A percentile compares a stretch with the other conserved stretches of the same genome.
Conservation (phyloP, 2,797 vertebrate species). For the Brachyalestes nurse region DNA sequence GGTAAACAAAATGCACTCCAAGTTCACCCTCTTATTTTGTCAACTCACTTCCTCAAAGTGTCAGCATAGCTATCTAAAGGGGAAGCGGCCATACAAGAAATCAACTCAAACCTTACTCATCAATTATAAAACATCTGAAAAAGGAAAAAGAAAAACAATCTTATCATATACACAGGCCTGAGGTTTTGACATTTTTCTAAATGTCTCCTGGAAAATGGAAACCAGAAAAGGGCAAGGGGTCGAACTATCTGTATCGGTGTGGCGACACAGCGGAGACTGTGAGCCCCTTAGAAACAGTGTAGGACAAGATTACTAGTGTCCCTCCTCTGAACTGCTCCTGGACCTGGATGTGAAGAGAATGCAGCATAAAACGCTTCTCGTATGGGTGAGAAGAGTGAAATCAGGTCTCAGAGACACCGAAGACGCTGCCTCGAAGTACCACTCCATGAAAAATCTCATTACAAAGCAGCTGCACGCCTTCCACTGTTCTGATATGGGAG, state of each 20-base stretch:
- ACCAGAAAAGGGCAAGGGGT: constrained; percentile 13
- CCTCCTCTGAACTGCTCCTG: constrained; percentile 14
- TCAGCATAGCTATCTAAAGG: background rate
- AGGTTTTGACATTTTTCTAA: constrained; percentile 13
- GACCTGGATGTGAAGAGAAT: background rate
- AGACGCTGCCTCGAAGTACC: constrained; percentile 4
- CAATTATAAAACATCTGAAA: constrained; percentile 36
- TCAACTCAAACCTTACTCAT: constrained; percentile 28
- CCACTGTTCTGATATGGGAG: background rate
- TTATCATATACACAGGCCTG: constrained; percentile 3
- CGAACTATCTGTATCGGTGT: background rate
- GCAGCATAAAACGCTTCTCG: background rate
- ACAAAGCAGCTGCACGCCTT: constrained; percentile 16
- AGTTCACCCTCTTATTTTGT: background rate
- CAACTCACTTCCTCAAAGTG: background rate
- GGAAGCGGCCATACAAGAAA: background rate
- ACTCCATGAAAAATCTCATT: constrained; percentile 5
- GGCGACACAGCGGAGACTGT: background rate
- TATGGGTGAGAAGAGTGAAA: background rate
- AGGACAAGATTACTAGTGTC: background rate
- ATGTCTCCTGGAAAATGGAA: constrained; percentile 18
- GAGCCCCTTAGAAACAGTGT: constrained; percentile 25
- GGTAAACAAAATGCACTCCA: constrained; percentile 1
- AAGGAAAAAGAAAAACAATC: constrained; percentile 24
- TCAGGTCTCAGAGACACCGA: constrained; percentile 23